Evolutionary conservation across 2,113 vertebrate species (phyloP), one percentile per base, ranked within the genome.

Genomic region (Stigmatopora nigra): DNA sequence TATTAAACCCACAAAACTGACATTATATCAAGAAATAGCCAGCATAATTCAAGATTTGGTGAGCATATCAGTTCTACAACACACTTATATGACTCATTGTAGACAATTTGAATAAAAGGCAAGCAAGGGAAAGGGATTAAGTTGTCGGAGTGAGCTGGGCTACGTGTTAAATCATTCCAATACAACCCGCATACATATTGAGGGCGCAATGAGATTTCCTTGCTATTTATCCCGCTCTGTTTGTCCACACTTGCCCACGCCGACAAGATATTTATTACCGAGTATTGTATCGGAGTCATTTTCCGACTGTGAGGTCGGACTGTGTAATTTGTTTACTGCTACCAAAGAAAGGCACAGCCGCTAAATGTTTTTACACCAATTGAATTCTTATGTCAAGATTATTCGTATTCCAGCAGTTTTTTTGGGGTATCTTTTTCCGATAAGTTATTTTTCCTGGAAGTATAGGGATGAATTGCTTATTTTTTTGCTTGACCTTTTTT

Each of bases 191-290:
- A 72, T 72, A 75, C 69, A 73, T 58, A 82, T 86, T 86, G 79
- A 83, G 85, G 76, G 74, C 62, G 71, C 84, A 77, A 62, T 81
- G 80, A 75, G 83, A 83, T 87, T 86, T 77, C 81, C 66, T n/a
- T 67, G 78, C 80, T 75, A 72, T 84, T 89, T 82, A 89, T 84
- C 73, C 86, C 81, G 76, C 83, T 73, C 79, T 80, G 77, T 80
- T 56, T 83, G 85, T 87, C 83, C 67, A 19, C 78, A 84, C 81
- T 82, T 67, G 81, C 86, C 53, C 75, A 59, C 72, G 79, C 75
- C 84, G 65, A 79, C 67, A 73, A 82, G 82, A 90, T 89, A 89
- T 89, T 83, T 87, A 88, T 85, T 84, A 81, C 77, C 70, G 69
- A 22, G 63, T 79, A 82, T 91, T 89, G 82, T 88, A 82, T 80